phyloP scores from a whole-genome alignment of 1,140 invertebrate species.

The Eulimnadia texana region DNA sequence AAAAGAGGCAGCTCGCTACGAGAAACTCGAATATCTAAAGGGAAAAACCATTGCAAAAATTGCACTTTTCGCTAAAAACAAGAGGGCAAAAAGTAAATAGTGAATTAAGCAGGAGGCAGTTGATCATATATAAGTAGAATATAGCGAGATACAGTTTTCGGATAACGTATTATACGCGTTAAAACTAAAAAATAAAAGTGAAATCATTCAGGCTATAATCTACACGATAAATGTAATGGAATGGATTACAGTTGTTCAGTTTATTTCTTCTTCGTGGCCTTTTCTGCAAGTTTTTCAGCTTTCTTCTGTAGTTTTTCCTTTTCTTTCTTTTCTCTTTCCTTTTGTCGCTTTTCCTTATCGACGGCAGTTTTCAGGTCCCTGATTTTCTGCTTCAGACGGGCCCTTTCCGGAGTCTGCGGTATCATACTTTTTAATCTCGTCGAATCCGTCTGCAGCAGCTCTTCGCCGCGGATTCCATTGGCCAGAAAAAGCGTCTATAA shows the following conservation, averaged over 20 bases:
- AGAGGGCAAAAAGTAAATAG: too few relatives aligned
- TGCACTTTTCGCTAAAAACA: too few relatives aligned
- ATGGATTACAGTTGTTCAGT: conserved; percentile 1
- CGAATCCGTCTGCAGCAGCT: conserved; percentile 65
- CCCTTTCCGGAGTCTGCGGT: conserved; percentile 61
- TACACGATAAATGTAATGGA: too few relatives aligned
- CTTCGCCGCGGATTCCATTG: conserved; percentile 63
- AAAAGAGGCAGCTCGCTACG: neutral
- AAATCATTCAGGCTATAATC: neutral
- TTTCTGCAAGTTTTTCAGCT: conserved; percentile 62
- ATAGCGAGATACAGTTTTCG: too few relatives aligned
- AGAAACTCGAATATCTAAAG: too few relatives aligned
- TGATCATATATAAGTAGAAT: too few relatives aligned
- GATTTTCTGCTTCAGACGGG: conserved; percentile 67
- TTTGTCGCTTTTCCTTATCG: conserved; percentile 59
- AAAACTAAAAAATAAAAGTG: too few relatives aligned
- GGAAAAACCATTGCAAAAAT: too few relatives aligned
- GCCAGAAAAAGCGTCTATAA: conserved; percentile 49
- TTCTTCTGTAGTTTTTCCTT: conserved; percentile 58
- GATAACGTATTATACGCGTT: too few relatives aligned
- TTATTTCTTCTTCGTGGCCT: conserved; percentile 29
- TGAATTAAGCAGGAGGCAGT: too few relatives aligned
- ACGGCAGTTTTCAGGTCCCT: conserved; percentile 57
- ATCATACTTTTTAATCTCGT: conserved; percentile 75
- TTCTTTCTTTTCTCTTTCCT: conserved; percentile 58